Conservation (phyloP, 2,113 vertebrate species). For the Oreochromis spilurus region DNA sequence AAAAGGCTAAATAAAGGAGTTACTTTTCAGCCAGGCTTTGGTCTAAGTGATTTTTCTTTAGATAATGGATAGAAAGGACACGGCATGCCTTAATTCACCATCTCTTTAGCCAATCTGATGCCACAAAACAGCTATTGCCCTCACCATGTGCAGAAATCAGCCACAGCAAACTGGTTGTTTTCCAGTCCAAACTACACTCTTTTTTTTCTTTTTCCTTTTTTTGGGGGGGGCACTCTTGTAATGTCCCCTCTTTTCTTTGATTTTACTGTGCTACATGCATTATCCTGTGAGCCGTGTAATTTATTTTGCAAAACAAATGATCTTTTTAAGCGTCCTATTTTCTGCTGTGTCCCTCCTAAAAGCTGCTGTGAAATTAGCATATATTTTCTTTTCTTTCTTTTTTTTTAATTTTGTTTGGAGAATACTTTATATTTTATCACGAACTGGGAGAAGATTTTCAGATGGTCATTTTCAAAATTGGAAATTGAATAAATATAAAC, state of each 20-base stretch:
- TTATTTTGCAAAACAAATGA: constrained; percentile 25
- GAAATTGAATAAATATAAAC: not conserved
- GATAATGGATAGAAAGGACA: constrained; percentile 51
- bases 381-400: not conserved
- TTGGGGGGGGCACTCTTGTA: not conserved
- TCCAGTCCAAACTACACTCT: not conserved
- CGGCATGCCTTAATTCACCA: constrained; percentile 41
- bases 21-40: constrained; percentile 38
- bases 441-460: not conserved
- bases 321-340: not conserved
- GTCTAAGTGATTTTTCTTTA: constrained; percentile 50
- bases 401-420: not conserved
- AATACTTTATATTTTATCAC: not conserved
- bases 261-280: constrained; percentile 13
- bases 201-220: fast-evolving
- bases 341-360: not conserved
- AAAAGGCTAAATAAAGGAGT: constrained; percentile 54
- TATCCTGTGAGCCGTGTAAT: constrained; percentile 2
- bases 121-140: constrained; percentile 33
- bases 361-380: constrained; percentile 14
- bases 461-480: not conserved
- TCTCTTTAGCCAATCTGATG: constrained; percentile 31
- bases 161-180: constrained; percentile 2
- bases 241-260: constrained; percentile 10
- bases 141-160: constrained; percentile 22